phyloP scores from a whole-genome alignment of 1,140 invertebrate genomes.

The Ditylenchus dipsaci region DNA sequence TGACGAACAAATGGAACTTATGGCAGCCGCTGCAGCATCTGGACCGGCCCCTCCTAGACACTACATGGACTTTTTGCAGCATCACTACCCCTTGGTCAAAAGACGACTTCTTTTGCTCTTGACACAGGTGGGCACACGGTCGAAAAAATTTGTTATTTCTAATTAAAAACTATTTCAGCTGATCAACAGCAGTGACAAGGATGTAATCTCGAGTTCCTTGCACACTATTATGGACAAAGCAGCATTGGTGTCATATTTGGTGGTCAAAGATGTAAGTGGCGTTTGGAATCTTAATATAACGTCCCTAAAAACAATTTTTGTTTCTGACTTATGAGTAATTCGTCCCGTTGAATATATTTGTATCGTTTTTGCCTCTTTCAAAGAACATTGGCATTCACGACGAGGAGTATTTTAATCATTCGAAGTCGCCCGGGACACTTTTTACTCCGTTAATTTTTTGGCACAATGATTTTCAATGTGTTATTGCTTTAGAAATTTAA shows the following conservation, averaged over 20 bases:
- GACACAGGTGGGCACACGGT: not conserved
- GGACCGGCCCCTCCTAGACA: conserved; percentile 17
- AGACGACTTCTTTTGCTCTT: not conserved
- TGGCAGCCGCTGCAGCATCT: not conserved
- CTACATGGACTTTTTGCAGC: conserved; percentile 31
- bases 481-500: no score
- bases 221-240: conserved; percentile 51
- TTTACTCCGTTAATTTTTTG: no score
- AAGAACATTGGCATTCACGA: no score
- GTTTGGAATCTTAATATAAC: no score
- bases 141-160: not conserved
- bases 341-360: no score
- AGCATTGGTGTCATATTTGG: conserved; percentile 53
- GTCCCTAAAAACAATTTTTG: no score
- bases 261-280: conserved; percentile 42
- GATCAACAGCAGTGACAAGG: conserved; percentile 42
- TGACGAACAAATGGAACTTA: not conserved
- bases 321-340: no score
- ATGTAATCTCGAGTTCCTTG: conserved; percentile 42
- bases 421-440: no score
- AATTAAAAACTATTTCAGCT: conserved; percentile 25
- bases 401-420: no score
- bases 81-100: conserved; percentile 17
- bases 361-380: no score
- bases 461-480: no score